phyloP scores from a whole-genome alignment of 1,140 invertebrate genomes.

The Solenopsis invicta region DNA sequence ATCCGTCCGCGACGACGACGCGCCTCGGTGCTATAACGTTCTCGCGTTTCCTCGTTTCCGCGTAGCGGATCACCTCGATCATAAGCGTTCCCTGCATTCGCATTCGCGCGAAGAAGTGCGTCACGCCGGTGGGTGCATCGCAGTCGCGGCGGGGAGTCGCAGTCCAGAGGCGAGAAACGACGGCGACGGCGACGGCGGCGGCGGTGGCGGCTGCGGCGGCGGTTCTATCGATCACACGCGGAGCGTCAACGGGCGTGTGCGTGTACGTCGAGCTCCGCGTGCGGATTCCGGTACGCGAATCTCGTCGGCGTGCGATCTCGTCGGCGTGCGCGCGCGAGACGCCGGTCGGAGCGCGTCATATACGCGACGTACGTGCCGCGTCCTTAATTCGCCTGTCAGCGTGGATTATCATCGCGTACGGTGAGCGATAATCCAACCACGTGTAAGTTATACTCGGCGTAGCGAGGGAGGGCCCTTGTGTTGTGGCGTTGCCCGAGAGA shows the following conservation, averaged over 20 bases:
- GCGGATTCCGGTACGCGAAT: no score
- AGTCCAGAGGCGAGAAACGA: no score
- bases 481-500: neutral
- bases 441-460: neutral
- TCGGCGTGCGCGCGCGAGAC: neutral
- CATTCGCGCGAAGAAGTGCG: neutral
- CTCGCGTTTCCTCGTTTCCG: neutral
- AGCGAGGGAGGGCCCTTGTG: neutral
- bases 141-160: neutral
- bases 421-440: slow-evolving; percentile 14
- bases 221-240: slow-evolving; percentile 56
- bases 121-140: neutral
- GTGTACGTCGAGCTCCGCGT: neutral
- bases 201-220: no score
- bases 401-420: neutral
- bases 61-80: neutral
- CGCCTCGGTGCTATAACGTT: neutral
- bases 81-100: neutral
- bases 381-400: neutral
- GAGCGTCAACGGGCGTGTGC: slow-evolving; percentile 50
- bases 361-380: neutral
- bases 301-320: no score
- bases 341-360: neutral
- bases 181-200: no score
- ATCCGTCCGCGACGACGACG: neutral